Base-by-base conservation (phyloP, 2,113 vertebrate species). In the Physeter macrocephalus region DNA sequence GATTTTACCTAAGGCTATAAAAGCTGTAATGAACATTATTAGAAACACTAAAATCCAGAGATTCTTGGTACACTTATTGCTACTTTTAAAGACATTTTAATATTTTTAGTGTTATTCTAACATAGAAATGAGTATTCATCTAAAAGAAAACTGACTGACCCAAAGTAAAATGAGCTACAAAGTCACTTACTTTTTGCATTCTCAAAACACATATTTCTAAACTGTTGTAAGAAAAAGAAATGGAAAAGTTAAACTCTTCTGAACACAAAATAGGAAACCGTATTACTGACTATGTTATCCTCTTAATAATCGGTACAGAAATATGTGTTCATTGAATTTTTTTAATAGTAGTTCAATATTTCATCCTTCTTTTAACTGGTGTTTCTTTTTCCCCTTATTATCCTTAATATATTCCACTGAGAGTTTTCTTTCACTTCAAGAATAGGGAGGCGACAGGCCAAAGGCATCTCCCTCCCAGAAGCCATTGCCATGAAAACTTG, bases 361-460 rank as follows among this genome's bases (percentile, higher is more conserved):
- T 98, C 97, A 98, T 87, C 75, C 54, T 88, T 97, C 96, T 98
- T 97, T 98, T 97, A 98, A 98, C 97, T 96, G 95, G 95, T 97
- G 97, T 72, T 95, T 98, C 98, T 98, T 98, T 98, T 98, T 98
- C 93, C 97, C 4, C 98, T 98, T 98, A 98, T 98, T 98, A 98
- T 98, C 98, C 84, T 90, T 99, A 99, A 99, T 98, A 99, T 98
- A 99, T 98, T 98, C 99, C 98, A 98, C 98, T 94, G 98, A 98
- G 99, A 94, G 84, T 98, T 98, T 98, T 89, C 97, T 97, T 97
- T 98, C 88, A 36, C 92, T 96, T 98, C 98, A 96, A 90, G 97
- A 98, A 95, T 43, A 98, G 98, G 94, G 97, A 98, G 97, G 97
- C 90, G 61, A 98, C 90, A 87, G 96, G 98, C 97, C 98, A 98